These are phyloP conservation scores for Diadegma fenestrale DNA, from an alignment of 2,888 invertebrate genomes.

Conservation along the genomic window DNA sequence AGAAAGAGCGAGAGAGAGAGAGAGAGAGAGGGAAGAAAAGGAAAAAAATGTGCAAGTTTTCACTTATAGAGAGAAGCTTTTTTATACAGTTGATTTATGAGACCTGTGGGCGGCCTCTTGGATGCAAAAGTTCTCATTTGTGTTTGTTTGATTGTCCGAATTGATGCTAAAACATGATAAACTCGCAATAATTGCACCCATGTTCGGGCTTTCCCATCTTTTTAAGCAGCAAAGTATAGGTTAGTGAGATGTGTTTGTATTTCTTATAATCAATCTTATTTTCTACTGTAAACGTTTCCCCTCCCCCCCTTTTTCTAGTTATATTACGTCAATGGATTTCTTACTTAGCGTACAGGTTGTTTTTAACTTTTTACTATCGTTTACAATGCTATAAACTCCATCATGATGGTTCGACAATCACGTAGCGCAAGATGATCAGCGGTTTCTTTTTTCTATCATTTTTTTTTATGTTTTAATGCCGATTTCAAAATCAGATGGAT, in stretches of 20 bases:
- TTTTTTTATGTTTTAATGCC: slow-evolving; percentile 28
- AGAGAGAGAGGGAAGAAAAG: slow-evolving; percentile 34
- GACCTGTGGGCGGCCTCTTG: slow-evolving; percentile 67
- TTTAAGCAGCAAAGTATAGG: slow-evolving; percentile 80
- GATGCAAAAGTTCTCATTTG: slow-evolving; percentile 65
- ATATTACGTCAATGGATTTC: slow-evolving; percentile 79
- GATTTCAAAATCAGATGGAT: slow-evolving; percentile 30
- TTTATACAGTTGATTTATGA: slow-evolving; percentile 45
- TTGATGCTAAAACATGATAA: slow-evolving; percentile 70
- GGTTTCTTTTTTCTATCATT: slow-evolving; percentile 59
- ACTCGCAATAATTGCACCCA: slow-evolving; percentile 71
- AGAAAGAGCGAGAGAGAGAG: slow-evolving; percentile 48
- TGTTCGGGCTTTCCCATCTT: slow-evolving; percentile 76
- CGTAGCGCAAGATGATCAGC: slow-evolving; percentile 55
- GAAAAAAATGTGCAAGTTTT: slow-evolving; percentile 46
- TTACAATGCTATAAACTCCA: slow-evolving; percentile 69
- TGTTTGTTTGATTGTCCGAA: slow-evolving; percentile 66
- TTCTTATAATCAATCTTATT: slow-evolving; percentile 81
- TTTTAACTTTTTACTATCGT: slow-evolving; percentile 81
- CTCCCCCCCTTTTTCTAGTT: slow-evolving; percentile 79
- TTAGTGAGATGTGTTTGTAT: slow-evolving; percentile 82
- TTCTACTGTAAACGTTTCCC: slow-evolving; percentile 79
- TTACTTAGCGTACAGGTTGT: slow-evolving; percentile 82
- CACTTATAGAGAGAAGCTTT: slow-evolving; percentile 48
- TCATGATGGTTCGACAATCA: slow-evolving; percentile 48